Base-by-base conservation (phyloP, 2,797 vertebrate genomes). In the Vespertilio murinus region DNA sequence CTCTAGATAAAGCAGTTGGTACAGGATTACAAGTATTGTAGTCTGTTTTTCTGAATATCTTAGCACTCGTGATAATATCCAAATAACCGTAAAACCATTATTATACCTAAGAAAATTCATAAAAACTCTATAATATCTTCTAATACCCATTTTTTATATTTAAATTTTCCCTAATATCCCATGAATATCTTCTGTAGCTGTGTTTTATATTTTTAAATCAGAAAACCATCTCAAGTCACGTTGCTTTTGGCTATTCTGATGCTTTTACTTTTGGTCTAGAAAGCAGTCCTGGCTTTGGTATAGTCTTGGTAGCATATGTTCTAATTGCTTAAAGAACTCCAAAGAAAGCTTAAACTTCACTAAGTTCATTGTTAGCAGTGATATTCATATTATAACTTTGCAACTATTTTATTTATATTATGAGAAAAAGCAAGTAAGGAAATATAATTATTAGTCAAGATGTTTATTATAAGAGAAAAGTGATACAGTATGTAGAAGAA, bases 401-500 rank as follows among this genome's bases (percentile, higher is more conserved):
- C 23, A 77, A 35, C 30, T 79, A 18, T 78, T 40, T 93, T 85
- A 35, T 45, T 38, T 59, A 22, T 56, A 67, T 30, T 65, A 2
- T 61, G 79, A 89, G 38, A 56, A 49, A 75, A 49, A 88, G 6
- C 6, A 18, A 35, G 3, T 8, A 45, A 93, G 45, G n/a, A 47
- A 49, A 33, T 38, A 22, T 70, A 84, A 75, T 77, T 65, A n/a
- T 59, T 81, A 47, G 42, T 73, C 18, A 42, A 87, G 42, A 74
- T 64, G 80, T 91, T 90, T 81, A 86, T 74, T 93, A 71, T 78
- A 94, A 59, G n/a, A 83, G 45, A 87, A 84, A 71, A 61, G 28
- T 56, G 3, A 86, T 40, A 28, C 4, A 80, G 38, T n/a, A 38
- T 71, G 13, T 82, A 64, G 78, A 75, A 69, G 28, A 78, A 28